phyloP scores from a whole-genome alignment of 2,797 vertebrate genomes.

The Tenualosa ilisha region DNA sequence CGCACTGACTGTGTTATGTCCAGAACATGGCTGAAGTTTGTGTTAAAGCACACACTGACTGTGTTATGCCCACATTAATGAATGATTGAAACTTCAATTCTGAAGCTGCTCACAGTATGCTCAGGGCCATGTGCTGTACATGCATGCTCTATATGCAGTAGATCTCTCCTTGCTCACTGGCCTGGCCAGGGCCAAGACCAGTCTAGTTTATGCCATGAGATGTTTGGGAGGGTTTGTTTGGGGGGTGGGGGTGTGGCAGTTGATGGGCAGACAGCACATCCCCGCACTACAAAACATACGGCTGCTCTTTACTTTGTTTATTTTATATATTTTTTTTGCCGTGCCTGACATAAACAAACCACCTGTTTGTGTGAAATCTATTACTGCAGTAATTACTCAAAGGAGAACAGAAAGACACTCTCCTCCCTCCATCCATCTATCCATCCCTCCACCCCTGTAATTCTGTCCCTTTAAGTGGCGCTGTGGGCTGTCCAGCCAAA shows the following conservation, averaged over 20 bases:
- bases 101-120: no score
- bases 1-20: no score
- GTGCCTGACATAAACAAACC: not conserved
- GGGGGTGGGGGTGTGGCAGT: not conserved
- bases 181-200: not conserved
- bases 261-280: not conserved
- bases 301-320: not conserved
- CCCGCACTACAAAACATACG: not conserved
- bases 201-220: not conserved
- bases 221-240: not conserved
- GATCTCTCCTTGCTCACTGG: not conserved
- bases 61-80: no score
- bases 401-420: not conserved
- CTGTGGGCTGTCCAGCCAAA: not conserved
- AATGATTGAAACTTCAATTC: no score
- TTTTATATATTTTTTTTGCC: not conserved
- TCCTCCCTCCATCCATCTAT: not conserved
- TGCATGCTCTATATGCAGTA: not conserved
- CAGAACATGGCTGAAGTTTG: no score
- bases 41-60: no score
- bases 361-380: not conserved
- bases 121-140: not conserved
- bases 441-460: not conserved
- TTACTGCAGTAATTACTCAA: conserved; percentile 5
- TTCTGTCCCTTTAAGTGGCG: not conserved